These are phyloP conservation scores for Orthonychiurus folsomi DNA, from an alignment of 2,888 invertebrate species.

Conservation along the genomic window DNA sequence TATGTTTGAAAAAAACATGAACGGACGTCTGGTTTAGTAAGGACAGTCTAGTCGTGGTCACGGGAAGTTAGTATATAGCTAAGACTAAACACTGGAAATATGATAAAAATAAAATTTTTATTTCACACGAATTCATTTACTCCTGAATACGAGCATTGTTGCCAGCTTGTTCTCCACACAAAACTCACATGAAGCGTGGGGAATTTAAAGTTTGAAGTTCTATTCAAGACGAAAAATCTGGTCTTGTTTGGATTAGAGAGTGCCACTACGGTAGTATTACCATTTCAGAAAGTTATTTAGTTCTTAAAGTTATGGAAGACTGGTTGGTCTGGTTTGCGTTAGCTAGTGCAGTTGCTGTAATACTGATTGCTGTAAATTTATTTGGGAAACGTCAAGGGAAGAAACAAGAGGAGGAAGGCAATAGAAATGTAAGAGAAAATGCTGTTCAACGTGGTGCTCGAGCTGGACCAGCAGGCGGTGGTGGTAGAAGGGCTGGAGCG, in stretches of 20 bases:
- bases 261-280: no score
- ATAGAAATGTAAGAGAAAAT: conserved; percentile 8
- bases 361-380: conserved; percentile 20
- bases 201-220: neutral
- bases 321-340: conserved; percentile 32
- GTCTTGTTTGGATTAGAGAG: no score
- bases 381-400: neutral
- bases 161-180: neutral
- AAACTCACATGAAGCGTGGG: neutral
- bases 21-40: no score
- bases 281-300: no score
- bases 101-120: no score
- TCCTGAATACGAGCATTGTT: neutral
- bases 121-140: no score
- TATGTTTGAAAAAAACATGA: neutral
- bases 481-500: conserved; percentile 3
- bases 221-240: no score
- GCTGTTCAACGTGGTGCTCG: conserved; percentile 11
- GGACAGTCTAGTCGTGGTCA: no score
- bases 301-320: conserved; percentile 29
- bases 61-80: no score
- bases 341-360: conserved; percentile 21
- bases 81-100: no score
- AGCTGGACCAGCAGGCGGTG: neutral
- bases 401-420: neutral